Evolutionary conservation across 1,140 invertebrate species (phyloP), one percentile per base, ranked within the genome.

Genomic region (Drosophila nigromelanica): DNA sequence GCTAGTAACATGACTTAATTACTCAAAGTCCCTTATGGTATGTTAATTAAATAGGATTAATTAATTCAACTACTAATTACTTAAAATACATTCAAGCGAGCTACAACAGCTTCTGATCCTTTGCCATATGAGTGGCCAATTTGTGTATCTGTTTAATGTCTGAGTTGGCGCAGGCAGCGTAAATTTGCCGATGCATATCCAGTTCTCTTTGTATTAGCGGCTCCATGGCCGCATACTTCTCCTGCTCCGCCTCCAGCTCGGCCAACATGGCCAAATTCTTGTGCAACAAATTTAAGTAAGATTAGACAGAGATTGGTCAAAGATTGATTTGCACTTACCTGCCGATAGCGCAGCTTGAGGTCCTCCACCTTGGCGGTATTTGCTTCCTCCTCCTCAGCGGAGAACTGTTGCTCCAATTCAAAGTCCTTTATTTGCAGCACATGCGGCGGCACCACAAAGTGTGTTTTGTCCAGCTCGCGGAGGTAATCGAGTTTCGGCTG

Each of bases 231-330:
- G 56, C 61, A 39, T 61, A 89, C 40, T 78, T 69, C 7, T 59
- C 37, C 7, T 77, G 55, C 56, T 91, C 90, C 1, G 67, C 37
- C 12, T 78, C 37, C 1, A 91, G 40, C 7, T 78, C 78, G 1
- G 76, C 81, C 18, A 90, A 21, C 85, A 89, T 80, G 12, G 75
- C 55, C 43, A 76, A 42, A 56, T 91, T 91, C 90, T 91, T 87
- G 15, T 15, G 12, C 1, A 47, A 10, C 48, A 24, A 8, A 55
- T 27, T 11, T 48, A 18, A 35, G 24, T 30, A 47, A 64, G 24
- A 12, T 54, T 18, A 37, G 39, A 12, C n/a, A 18, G 1, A 21
- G 4, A 54, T 40, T 5, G 1, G 5, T 12, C 40, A 4, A 0
- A 27, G 14, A 21, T 27, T 11, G 30, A 10, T 18, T 0, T 0